A percentile compares a stretch with the other conserved stretches of the same genome.
phyloP scores from a whole-genome alignment of 2,888 invertebrate species.

The Odontocolon sp. region DNA sequence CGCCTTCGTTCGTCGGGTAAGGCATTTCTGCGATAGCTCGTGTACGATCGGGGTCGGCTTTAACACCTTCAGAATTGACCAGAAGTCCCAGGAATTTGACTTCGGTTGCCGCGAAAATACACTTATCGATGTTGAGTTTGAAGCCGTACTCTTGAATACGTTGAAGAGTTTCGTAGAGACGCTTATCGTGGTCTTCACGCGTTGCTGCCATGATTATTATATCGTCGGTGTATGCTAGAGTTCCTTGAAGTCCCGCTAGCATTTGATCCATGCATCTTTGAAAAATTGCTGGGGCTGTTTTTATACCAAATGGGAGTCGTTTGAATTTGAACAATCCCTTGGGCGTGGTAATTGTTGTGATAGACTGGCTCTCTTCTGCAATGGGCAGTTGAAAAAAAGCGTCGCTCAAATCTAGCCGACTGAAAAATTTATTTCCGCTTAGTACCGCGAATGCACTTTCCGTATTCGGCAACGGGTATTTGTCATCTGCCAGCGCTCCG shows the following conservation, averaged over 20 bases:
- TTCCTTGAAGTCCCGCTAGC: constrained; percentile 54
- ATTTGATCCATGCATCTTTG: constrained; percentile 61
- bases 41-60: constrained; percentile 17
- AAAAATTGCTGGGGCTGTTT: constrained; percentile 44
- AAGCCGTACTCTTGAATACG: constrained; percentile 10
- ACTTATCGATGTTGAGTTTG: constrained; percentile 24
- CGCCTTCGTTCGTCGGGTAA: constrained; percentile 4
- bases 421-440: constrained; percentile 31
- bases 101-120: constrained; percentile 23
- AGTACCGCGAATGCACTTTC: constrained; percentile 39
- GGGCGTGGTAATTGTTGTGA: neutral
- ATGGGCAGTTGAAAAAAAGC: constrained; percentile 31
- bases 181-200: constrained; percentile 39
- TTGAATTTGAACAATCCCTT: constrained; percentile 2
- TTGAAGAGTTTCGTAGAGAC: constrained; percentile 3
- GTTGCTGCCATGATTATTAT: constrained; percentile 58
- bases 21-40: constrained; percentile 19
- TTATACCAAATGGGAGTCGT: constrained; percentile 2
- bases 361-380: neutral
- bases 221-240: constrained; percentile 60
- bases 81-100: constrained; percentile 34
- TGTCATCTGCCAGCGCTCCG: constrained; percentile 50
- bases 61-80: constrained; percentile 29
- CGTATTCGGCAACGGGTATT: constrained; percentile 51
- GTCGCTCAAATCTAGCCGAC: constrained; percentile 43